These are phyloP conservation scores for Xestia ashworthii DNA, from an alignment of 2,888 invertebrate species.

Conservation along the genomic window DNA sequence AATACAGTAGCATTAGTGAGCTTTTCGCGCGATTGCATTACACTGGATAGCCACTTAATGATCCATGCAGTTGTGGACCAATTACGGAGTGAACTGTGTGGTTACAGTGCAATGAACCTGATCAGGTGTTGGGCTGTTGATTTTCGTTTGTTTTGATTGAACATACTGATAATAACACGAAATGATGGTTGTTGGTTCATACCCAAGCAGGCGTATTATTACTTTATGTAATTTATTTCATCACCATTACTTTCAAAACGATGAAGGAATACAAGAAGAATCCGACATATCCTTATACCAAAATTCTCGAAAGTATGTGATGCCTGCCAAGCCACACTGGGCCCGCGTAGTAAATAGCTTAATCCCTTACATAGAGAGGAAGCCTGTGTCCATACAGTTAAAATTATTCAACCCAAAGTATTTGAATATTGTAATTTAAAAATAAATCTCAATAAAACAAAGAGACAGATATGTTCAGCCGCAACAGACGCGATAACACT, in stretches of 20 bases:
- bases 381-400: too few relatives aligned
- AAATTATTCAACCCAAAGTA: too few relatives aligned
- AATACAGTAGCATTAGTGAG: conserved; percentile 70
- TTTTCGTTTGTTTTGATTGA: neutral
- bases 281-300: neutral
- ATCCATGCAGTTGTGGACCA: conserved; percentile 58
- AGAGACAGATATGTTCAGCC: too few relatives aligned
- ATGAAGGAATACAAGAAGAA: neutral
- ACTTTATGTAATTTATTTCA: too few relatives aligned
- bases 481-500: too few relatives aligned
- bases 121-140: conserved; percentile 18
- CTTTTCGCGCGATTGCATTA: conserved; percentile 70
- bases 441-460: too few relatives aligned
- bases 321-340: neutral
- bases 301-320: neutral
- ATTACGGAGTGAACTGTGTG: conserved; percentile 54
- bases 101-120: conserved; percentile 41
- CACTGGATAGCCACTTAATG: conserved; percentile 69
- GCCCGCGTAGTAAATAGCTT: neutral
- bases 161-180: neutral
- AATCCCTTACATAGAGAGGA: neutral
- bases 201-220: too few relatives aligned
- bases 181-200: too few relatives aligned
- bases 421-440: too few relatives aligned
- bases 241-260: too few relatives aligned